Base-by-base conservation (phyloP, 2,113 vertebrate species). In the Conger conger region DNA sequence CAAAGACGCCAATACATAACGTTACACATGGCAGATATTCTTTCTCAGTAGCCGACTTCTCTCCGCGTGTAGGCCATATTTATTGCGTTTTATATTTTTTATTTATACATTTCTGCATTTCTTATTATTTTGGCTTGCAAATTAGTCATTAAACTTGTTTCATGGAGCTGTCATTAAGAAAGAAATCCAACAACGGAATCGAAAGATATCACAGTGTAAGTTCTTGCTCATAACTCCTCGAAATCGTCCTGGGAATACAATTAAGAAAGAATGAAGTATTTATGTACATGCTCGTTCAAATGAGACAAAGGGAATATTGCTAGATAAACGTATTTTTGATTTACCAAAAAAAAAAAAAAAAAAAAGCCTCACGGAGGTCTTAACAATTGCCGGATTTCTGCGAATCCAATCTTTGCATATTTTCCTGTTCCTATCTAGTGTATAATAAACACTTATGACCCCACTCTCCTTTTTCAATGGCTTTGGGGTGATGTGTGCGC, bases 381-480 rank as follows among this genome's bases (percentile, higher is more conserved):
- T 90, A 96, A 98, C 97, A 98, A 98, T 98, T 89, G 92, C 96
- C 96, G 97, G 97, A 97, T 97, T 93, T 96, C 90, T 92, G 93
- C 95, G 94, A 97, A 97, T 96, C 95, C 97, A 97, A 96, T 94
- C 93, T 95, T 93, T 93, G 94, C 95, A 96, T 96, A 96, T 97
- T 97, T 98, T 97, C 97, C 97, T 97, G 96, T 97, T 97, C 96
- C 95, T 96, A 94, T 93, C 92, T 92, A 93, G 94, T 96, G 94
- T 94, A 93, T 94, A 95, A 95, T 95, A 98, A 98, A 97, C 96
- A 98, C 84, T 91, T 90, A 92, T 96, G 96, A 96, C 96, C 95
- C 94, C 87, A 87, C 92, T 93, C 92, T 91, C 91, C 93, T 94
- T n/a, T 96, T 96, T 96, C 94, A 95, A 95, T 95, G 90, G 95